These are phyloP conservation scores for Scaptomyza hsui DNA, from an alignment of 1,140 invertebrate genomes.

Conservation along the genomic window DNA sequence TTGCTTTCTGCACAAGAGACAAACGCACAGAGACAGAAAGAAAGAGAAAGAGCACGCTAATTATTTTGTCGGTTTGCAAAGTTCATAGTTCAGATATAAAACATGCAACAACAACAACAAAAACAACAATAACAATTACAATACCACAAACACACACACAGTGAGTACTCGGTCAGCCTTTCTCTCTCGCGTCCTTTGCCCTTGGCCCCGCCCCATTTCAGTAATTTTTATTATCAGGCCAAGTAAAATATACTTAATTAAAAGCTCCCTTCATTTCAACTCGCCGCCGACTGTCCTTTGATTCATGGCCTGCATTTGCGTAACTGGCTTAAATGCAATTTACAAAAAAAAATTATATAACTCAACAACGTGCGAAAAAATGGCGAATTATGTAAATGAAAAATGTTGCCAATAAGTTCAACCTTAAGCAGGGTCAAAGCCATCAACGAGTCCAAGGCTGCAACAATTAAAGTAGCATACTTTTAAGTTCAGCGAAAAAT, in stretches of 20 bases:
- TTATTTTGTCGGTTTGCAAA: conserved; percentile 78
- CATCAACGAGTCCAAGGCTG: neutral
- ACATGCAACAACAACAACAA: conserved; percentile 45
- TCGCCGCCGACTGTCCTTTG: conserved; percentile 42
- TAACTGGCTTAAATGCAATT: conserved; percentile 60
- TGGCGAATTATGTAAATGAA: neutral
- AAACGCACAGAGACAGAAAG: conserved; percentile 3
- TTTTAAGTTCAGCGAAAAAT: neutral
- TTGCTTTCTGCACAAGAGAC: conserved; percentile 17
- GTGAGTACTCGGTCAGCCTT: conserved; percentile 6
- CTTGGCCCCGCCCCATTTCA: conserved; percentile 33
- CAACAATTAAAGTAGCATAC: neutral
- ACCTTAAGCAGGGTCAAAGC: conserved; percentile 13
- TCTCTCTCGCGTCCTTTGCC: neutral
- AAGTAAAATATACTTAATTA: conserved; percentile 80
- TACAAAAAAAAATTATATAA: conserved; percentile 36
- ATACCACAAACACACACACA: conserved; percentile 29
- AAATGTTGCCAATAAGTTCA: conserved; percentile 1
- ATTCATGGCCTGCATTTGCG: conserved; percentile 71
- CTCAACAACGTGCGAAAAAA: conserved; percentile 16
- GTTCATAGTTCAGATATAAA: conserved; percentile 78
- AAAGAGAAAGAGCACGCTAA: conserved; percentile 53
- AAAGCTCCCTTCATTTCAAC: conserved; percentile 41
- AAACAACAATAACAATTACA: conserved; percentile 42
- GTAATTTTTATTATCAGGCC: conserved; percentile 74